Percentiles rank a stretch among this genome's conserved stretches.
Conservation (phyloP, 2,888 invertebrate genomes). For the Eugnorisma glareosa region DNA sequence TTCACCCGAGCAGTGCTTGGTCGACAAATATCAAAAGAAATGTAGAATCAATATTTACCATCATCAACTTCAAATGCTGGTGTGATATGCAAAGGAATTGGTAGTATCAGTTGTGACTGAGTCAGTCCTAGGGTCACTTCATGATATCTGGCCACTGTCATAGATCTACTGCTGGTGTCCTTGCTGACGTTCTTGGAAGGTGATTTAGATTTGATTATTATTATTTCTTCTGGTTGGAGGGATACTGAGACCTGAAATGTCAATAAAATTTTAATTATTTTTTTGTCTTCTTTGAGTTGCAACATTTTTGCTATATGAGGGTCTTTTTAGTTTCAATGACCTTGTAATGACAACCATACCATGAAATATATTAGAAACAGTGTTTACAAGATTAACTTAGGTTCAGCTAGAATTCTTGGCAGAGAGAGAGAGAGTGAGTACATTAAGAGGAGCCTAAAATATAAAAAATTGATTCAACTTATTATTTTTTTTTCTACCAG, state of each 20-base stretch:
- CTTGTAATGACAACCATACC: neutral
- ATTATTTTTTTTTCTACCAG: neutral
- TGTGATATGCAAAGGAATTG: conserved; percentile 98
- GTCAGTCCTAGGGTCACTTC: conserved; percentile 97
- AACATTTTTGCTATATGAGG: neutral
- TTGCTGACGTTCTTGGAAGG: conserved; percentile 83
- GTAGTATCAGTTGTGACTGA: conserved; percentile 97
- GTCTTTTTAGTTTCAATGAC: neutral
- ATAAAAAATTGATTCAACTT: neutral
- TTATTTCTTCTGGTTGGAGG: conserved; percentile 97
- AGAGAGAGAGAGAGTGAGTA: neutral
- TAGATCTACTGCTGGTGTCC: conserved; percentile 90
- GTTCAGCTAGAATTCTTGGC: neutral
- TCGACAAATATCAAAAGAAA: neutral
- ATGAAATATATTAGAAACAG: neutral
- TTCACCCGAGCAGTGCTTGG: too few relatives aligned
- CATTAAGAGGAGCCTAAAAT: neutral
- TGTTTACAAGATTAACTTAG: neutral
- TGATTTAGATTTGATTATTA: conserved; percentile 87
- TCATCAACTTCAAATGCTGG: conserved; percentile 98
- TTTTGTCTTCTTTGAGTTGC: neutral
- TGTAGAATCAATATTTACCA: conserved; percentile 83
- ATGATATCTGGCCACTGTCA: conserved; percentile 97
- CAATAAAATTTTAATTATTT: neutral
- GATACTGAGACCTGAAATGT: conserved; percentile 93